Base-by-base conservation (phyloP, 2,888 invertebrate species). In the Salpingus planirostris region DNA sequence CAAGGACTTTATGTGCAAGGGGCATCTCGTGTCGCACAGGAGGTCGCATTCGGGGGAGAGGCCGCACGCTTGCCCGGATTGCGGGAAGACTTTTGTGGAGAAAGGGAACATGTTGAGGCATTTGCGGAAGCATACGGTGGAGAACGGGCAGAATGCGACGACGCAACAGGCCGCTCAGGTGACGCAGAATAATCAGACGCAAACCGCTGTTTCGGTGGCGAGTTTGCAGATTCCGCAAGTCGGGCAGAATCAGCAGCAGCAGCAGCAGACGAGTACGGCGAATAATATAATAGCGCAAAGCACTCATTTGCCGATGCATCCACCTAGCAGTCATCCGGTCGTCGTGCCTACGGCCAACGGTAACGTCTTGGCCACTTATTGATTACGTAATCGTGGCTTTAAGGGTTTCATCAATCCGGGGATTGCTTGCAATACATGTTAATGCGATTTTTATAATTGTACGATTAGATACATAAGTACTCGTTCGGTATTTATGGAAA, bases 1-100 rank as follows among this genome's bases (percentile, higher is more conserved):
- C 24, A 88, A 88, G 62, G 85, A 85, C 60, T 88, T 88, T 59
- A 81, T 87, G 71, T 87, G 86, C 65, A 88, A 88, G 71, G 86
- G 87, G 29, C 86, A 87, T 61, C 67, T 87, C 48, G 82, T 82
- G 30, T 78, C 84, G n/a, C 87, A 88, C 57, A 73, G 84, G 50
- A 74, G 86, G 35, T 82, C 83, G 31, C 88, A 88, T 62, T 74
- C 80, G 15, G 78, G 76, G 44, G 73, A 72, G 42, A 57, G 70
- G 29, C 72, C 72, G 0, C 74, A 74, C 55, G 72, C 73, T 29
- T 81, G 80, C 57, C 76, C 76, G 1, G 74, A 78, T 52, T 80
- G 87, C 57, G 84, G 80, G 38, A 80, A 80, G 59, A 77, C 76
- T 12, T 87, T 86, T 59, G 85, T 84, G 31, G 86, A 86, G 67